phyloP scores from a whole-genome alignment of 2,797 vertebrate genomes.

The Bradypodion pumilum region DNA sequence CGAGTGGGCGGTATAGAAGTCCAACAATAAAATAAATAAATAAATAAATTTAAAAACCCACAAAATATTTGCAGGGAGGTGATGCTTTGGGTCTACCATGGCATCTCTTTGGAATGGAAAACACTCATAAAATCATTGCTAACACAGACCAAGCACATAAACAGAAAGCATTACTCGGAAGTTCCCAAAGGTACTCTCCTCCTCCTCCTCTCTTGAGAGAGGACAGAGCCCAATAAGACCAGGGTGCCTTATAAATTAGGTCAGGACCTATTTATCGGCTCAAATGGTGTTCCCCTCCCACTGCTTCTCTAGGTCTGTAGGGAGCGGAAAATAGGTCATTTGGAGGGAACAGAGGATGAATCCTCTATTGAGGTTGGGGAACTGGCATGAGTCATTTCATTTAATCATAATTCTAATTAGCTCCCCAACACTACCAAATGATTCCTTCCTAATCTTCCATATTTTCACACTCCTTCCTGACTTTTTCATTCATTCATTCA shows the following conservation, averaged over 20 bases:
- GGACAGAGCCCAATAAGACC: constrained; percentile 57
- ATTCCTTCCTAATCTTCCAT: not conserved
- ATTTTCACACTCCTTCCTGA: too few relatives aligned
- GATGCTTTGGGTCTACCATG: too few relatives aligned
- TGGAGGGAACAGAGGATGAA: constrained; percentile 68
- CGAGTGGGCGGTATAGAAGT: too few relatives aligned
- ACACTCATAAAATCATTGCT: not conserved
- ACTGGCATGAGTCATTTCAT: constrained; percentile 69
- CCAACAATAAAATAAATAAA: too few relatives aligned
- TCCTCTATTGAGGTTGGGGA: constrained; percentile 69
- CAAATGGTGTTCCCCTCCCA: constrained; percentile 32
- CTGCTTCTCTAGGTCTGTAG: constrained; percentile 37
- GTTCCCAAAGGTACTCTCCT: accelerated
- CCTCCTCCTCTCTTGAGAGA: constrained; percentile 9
- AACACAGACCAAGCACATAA: too few relatives aligned
- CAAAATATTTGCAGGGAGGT: too few relatives aligned
- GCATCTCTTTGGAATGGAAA: too few relatives aligned
- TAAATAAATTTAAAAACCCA: too few relatives aligned
- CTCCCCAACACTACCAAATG: constrained; percentile 28
- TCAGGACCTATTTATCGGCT: constrained; percentile 72
- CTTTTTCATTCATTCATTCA: too few relatives aligned
- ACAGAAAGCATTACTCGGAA: too few relatives aligned
- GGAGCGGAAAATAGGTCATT: constrained; percentile 75
- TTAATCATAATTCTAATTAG: constrained; percentile 80
- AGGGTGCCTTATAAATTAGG: constrained; percentile 63